Evolutionary conservation across 2,888 invertebrate species (phyloP), one percentile per base, ranked within the genome.

Genomic region (Idaea aversata): DNA sequence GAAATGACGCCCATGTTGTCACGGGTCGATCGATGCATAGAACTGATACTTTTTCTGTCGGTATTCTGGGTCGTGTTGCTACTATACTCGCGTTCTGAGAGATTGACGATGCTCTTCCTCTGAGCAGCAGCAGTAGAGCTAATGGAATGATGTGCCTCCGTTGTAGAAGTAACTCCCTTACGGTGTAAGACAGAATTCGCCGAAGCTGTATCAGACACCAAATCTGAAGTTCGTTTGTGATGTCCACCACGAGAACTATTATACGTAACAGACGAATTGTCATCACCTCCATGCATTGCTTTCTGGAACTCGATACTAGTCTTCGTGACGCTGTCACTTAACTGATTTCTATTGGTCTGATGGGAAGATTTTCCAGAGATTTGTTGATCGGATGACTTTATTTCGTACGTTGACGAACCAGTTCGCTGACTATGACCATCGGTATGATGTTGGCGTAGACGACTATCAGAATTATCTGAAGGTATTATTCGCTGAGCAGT

Each of bases 151-250:
- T 95, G 90, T 2, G 96, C 95, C 86, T 96, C 96, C n/a, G 94
- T 95, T 0, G 95, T 94, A 0, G 95, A 94, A 3, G 95, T 93
- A 13, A 94, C 88, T 16, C 95, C 95, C 80, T 96, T 97, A 59
- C 97, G 94, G 83, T 97, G 96, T 57, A 97, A 93, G 61, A 97
- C 96, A 59, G 97, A 93, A 79, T 97, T 97, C 63, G 94, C 94
- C 4, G 96, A 94, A 74, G 97, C 95, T n/a, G 95, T 94, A 65
- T 96, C 94, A 0, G 96, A 95, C 0, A 96, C 94, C 69, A 97
- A 94, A 62, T 96, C 94, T 70, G 95, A 97, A 78, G 95, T 95
- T 60, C 96, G 94, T 78, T 97, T 97, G 80, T 96, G 96, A 71
- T 94, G 94, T 6, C 92, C 92, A 66, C 90, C 86, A 61, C 85